Evolutionary conservation across 2,113 vertebrate species (phyloP).

Genomic region (Burhinus oedicnemus): DNA sequence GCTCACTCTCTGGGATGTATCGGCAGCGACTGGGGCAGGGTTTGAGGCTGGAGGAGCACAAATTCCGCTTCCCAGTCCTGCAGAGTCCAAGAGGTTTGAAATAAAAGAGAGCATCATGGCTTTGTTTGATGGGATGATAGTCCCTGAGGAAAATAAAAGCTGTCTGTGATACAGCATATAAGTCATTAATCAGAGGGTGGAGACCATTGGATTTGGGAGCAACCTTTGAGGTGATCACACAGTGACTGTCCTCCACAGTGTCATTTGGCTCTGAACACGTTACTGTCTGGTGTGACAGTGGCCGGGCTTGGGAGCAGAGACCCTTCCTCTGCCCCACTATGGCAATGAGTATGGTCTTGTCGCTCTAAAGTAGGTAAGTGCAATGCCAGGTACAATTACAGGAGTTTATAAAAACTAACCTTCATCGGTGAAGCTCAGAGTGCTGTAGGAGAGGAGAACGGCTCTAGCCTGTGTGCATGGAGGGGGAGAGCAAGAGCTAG

Average conservation of each 20-base stretch:
- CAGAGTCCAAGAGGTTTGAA: not conserved
- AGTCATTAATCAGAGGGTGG: not conserved
- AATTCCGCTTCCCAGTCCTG: not conserved
- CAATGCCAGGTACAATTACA: too few species aligned
- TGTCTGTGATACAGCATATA: not conserved
- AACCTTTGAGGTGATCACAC: not conserved
- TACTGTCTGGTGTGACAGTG: not conserved
- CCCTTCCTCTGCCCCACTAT: too few species aligned
- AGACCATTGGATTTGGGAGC: not conserved
- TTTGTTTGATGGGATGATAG: not conserved
- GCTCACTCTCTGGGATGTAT: accelerated
- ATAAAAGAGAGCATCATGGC: accelerated
- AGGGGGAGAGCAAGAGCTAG: not conserved
- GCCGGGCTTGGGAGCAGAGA: not conserved
- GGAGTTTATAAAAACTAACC: too few species aligned
- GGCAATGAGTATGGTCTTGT: not conserved
- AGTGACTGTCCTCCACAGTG: not conserved
- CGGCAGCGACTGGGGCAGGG: accelerated
- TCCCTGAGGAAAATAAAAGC: not conserved
- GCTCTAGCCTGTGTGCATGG: not conserved
- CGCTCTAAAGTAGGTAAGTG: not conserved
- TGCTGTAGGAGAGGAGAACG: not conserved
- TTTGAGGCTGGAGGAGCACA: not conserved
- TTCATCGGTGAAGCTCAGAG: not conserved
- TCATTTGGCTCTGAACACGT: not conserved